Percentiles rank a stretch among this genome's conserved stretches.
These are phyloP conservation scores for Piliocolobus tephrosceles DNA, from an alignment of 2,113 vertebrate genomes.

Conservation along the genomic window DNA sequence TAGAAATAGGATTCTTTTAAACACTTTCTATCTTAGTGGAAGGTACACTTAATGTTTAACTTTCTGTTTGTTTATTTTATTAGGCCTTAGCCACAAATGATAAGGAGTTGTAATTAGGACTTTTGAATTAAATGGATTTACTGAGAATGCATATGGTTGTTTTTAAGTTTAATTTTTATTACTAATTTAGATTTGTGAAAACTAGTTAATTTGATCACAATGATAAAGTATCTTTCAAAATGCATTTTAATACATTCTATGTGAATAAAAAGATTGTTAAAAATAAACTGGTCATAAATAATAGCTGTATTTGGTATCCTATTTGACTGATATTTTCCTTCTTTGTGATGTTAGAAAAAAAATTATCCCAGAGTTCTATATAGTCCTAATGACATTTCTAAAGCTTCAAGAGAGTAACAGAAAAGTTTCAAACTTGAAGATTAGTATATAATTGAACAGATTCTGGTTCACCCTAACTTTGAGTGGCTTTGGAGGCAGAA, in stretches of 20 bases:
- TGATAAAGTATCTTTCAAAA: background rate
- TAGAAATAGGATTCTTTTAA: background rate
- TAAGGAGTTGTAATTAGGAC: background rate
- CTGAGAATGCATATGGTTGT: background rate
- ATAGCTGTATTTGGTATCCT: background rate
- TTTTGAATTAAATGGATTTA: background rate
- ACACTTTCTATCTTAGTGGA: background rate
- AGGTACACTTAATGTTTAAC: background rate
- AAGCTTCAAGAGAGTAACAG: background rate
- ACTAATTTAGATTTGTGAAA: background rate
- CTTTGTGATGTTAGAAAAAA: background rate
- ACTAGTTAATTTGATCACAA: background rate
- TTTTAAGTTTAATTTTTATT: constrained; percentile 4
- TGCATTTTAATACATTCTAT: background rate
- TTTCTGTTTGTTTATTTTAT: background rate
- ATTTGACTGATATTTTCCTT: background rate
- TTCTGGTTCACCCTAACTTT: background rate
- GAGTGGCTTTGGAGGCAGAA: background rate
- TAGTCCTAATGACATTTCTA: background rate
- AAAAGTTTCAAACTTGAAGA: background rate
- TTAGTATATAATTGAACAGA: background rate
- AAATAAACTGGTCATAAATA: background rate
- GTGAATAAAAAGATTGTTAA: background rate
- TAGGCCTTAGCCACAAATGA: background rate
- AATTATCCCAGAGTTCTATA: background rate